A percentile compares a stretch with the other conserved stretches of the same genome.
phyloP scores from a whole-genome alignment of 1,140 invertebrate genomes.

The Ylistrum balloti region DNA sequence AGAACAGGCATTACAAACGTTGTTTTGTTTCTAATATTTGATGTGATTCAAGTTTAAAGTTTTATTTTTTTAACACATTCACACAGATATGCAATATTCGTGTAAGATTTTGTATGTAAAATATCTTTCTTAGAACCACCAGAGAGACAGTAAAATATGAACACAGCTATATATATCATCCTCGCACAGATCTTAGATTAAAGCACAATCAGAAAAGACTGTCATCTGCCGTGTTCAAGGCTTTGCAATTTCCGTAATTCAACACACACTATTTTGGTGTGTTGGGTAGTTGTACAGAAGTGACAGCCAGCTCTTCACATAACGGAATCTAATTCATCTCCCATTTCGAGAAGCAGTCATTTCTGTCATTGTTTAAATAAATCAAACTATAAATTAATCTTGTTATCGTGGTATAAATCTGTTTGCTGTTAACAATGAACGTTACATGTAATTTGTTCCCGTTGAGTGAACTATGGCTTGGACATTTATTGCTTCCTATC shows the following conservation, averaged over 20 bases:
- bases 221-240: background rate
- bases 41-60: no score
- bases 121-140: no score
- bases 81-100: no score
- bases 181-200: background rate
- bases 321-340: conserved; percentile 38
- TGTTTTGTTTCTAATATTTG: no score
- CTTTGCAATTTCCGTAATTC: conserved; percentile 19
- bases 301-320: conserved; percentile 32
- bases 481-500: conserved; percentile 18
- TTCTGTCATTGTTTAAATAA: conserved; percentile 40
- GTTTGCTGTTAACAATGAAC: conserved; percentile 34
- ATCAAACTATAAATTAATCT: conserved; percentile 36
- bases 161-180: background rate
- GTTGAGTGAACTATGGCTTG: conserved; percentile 16
- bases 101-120: no score
- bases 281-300: background rate
- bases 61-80: no score
- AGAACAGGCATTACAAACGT: no score
- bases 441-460: conserved; percentile 38
- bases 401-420: conserved; percentile 34
- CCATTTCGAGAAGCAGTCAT: conserved; percentile 27
- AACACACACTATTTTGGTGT: conserved; percentile 1
- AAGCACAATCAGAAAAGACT: background rate
- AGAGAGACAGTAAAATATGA: no score